Evolutionary conservation across 2,797 vertebrate species (phyloP).

Genomic region (Rhinogobio ventralis): DNA sequence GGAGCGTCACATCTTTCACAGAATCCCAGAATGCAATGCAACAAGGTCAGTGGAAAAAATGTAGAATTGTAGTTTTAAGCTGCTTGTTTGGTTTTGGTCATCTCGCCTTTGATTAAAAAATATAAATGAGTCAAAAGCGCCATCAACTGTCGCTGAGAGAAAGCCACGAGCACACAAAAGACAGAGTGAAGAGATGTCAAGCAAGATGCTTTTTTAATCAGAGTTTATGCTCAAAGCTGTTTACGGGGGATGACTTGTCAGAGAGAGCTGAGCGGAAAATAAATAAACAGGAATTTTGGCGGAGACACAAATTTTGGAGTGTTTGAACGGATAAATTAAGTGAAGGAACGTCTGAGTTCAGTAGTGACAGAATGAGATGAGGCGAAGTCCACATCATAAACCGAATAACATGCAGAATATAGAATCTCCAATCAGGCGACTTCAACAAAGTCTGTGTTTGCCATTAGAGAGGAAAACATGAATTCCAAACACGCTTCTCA

Average conservation of each 20-base stretch:
- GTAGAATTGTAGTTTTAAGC: background rate
- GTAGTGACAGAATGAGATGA: background rate
- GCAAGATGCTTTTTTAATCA: constrained; percentile 5
- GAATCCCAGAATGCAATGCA: constrained; percentile 9
- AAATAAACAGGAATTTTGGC: constrained; percentile 18
- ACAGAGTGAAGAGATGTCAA: constrained; percentile 1
- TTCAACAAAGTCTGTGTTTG: constrained; percentile 4
- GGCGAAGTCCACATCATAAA: background rate
- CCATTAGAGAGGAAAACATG: background rate
- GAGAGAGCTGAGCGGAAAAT: constrained; percentile 5
- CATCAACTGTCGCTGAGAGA: background rate
- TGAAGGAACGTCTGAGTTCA: background rate
- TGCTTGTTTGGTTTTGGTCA: constrained; percentile 29
- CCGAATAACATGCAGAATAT: background rate
- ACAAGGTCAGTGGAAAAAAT: background rate
- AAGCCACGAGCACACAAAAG: background rate
- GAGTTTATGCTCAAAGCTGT: constrained; percentile 22
- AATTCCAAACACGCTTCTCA: background rate
- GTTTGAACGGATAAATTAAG: background rate
- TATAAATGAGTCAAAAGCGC: constrained; percentile 7
- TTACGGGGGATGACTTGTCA: constrained; percentile 11
- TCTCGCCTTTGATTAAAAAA: background rate
- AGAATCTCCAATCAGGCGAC: background rate
- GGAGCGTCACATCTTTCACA: background rate
- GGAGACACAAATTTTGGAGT: background rate